Base-by-base conservation (phyloP, 2,797 vertebrate genomes). In the Mus minutoides region DNA sequence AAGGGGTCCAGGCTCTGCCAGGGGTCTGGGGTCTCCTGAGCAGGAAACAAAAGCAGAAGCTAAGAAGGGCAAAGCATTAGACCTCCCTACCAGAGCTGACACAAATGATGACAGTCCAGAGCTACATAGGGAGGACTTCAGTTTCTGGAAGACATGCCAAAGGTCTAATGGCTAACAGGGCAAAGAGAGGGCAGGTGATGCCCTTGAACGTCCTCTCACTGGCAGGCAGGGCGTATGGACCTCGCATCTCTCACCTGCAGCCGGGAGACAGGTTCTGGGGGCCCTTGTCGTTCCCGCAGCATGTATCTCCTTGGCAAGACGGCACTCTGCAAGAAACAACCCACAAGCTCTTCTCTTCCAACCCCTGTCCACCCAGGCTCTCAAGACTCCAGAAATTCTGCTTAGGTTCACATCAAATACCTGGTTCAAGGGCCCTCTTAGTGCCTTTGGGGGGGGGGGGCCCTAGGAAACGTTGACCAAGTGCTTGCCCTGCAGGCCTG, bases 1-100 rank as follows among this genome's bases (percentile, higher is more conserved):
- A 99, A 99, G 12, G 98, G 98, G 95, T 99, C 99, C 0, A 99
- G 98, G 93, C 98, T 98, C 31, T 95, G 97, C 99, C 99, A 99
- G 0, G 98, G 98, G 75, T 99, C 98, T 6, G 89, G 75, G 24
- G 95, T 82, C 92, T 99, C 98, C 99, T 99, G 92, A 92, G 77
- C 19, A 34, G 12, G 92, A 43, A 88, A 49, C 3, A 98, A 2
- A 94, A 93, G 31, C 0, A 7, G 67, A 87, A 11, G 8, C 34
- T 84, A 29, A 29, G 52, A 14, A 2, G 19, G 34, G 11, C 0
- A 52, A 4, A 37, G 37, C 12, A 31, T 11, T 8, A 34, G 62
- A 11, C 37, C 17, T 24, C 34, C 86, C 14, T 31, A 49, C 22
- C 34, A 46, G n/a, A 87, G 69, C 69, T 62, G 58, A 26, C 9